These are phyloP conservation scores for Listronotus oregonensis DNA, from an alignment of 1,140 invertebrate genomes.

Conservation along the genomic window DNA sequence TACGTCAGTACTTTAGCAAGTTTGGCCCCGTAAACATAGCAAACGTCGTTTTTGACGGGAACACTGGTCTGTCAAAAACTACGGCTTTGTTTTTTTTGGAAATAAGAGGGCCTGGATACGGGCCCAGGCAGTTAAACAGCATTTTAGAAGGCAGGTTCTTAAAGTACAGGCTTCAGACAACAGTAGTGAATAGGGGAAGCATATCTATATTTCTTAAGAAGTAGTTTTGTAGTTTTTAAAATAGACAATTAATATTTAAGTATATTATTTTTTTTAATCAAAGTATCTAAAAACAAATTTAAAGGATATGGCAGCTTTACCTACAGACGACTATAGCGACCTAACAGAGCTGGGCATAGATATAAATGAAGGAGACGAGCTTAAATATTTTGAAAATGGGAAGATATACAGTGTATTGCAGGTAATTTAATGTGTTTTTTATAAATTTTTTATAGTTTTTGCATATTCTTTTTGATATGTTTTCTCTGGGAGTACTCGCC, in stretches of 20 bases:
- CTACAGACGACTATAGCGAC: constrained; percentile 60
- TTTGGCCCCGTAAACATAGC: constrained; percentile 71
- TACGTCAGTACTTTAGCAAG: constrained; percentile 76
- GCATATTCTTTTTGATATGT: too few relatives aligned
- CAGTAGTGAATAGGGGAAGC: constrained; percentile 5
- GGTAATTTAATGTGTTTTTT: constrained; percentile 10
- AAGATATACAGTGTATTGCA: constrained; percentile 24
- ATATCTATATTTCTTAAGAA: not conserved
- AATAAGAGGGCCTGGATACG: constrained; percentile 63
- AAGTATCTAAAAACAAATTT: too few relatives aligned
- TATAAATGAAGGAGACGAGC: constrained; percentile 50
- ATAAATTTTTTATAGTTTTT: too few relatives aligned
- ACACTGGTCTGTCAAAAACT: constrained; percentile 75
- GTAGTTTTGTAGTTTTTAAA: constrained; percentile 5
- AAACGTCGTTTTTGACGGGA: constrained; percentile 73
- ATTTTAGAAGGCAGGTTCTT: constrained; percentile 72
- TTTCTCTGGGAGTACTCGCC: too few relatives aligned
- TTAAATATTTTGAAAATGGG: constrained; percentile 18
- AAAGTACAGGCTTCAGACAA: constrained; percentile 59
- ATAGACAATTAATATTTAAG: constrained; percentile 11
- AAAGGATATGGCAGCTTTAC: constrained; percentile 58
- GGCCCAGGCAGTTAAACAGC: constrained; percentile 65
- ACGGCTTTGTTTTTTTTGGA: constrained; percentile 73
- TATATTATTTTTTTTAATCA: too few relatives aligned
- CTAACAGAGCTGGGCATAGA: constrained; percentile 61